A percentile compares a stretch with the other conserved stretches of the same genome.
phyloP scores from a whole-genome alignment of 2,888 invertebrate genomes.

The Tetrapedia diversipes region DNA sequence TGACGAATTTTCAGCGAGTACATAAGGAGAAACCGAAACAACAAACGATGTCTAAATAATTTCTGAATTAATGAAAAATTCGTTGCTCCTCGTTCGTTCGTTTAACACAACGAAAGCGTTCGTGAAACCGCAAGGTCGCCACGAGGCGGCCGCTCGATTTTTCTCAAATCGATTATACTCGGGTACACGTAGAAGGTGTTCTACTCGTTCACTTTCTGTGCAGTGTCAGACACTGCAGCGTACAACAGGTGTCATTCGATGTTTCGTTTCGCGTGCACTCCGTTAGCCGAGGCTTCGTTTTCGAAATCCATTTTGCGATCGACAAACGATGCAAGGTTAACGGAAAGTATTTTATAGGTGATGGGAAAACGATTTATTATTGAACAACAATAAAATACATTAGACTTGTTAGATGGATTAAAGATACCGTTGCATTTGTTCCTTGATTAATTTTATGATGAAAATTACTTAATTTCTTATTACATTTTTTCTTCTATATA shows the following conservation, averaged over 20 bases:
- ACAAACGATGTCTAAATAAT: no score
- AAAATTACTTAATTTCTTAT: no score
- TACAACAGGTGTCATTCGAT: constrained; percentile 12
- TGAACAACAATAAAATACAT: background rate
- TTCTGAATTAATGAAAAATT: background rate
- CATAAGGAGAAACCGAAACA: background rate
- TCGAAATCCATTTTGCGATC: background rate
- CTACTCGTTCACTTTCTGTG: background rate
- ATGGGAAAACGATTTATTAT: background rate
- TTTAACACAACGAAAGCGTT: background rate
- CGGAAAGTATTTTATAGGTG: background rate
- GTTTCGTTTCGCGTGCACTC: background rate
- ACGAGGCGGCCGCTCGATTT: constrained; percentile 27
- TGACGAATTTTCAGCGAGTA: background rate
- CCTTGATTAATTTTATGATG: no score
- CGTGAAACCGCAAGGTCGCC: constrained; percentile 31
- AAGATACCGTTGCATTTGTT: no score
- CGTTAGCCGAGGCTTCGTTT: background rate
- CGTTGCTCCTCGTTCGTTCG: background rate
- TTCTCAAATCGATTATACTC: constrained; percentile 38
- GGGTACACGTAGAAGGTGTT: background rate
- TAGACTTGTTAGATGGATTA: background rate
- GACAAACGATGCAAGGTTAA: background rate
- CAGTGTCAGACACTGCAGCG: background rate
- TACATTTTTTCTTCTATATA: no score